Evolutionary conservation across 2,888 invertebrate genomes (phyloP).

Genomic region (Drosophila trichaetosa): DNA sequence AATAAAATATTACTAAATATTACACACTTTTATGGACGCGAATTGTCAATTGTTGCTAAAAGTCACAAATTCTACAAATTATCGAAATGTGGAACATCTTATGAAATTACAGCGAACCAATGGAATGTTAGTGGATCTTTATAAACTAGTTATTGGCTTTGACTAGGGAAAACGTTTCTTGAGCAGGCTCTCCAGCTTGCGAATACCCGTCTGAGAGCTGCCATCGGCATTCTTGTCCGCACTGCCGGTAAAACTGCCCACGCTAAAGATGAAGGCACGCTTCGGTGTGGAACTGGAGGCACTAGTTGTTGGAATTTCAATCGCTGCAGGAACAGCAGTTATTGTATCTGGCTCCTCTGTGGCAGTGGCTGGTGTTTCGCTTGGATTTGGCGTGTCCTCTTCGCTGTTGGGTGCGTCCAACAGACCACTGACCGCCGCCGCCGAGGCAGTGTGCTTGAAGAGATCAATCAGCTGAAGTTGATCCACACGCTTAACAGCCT

Average conservation of each 20-base stretch:
- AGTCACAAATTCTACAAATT: neutral
- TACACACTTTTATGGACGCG: neutral
- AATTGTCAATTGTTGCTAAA: slow-evolving; percentile 10
- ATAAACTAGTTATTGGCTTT: slow-evolving; percentile 16
- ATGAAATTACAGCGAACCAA: slow-evolving; percentile 23
- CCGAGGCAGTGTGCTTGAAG: slow-evolving; percentile 85
- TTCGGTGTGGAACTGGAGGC: slow-evolving; percentile 77
- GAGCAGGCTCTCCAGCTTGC: slow-evolving; percentile 86
- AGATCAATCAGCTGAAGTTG: slow-evolving; percentile 87
- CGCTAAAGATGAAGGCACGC: slow-evolving; percentile 83
- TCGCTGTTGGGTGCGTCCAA: slow-evolving; percentile 42
- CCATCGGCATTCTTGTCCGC: slow-evolving; percentile 77
- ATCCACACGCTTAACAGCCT: slow-evolving; percentile 89
- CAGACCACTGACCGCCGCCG: slow-evolving; percentile 71
- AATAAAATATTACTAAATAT: slow-evolving; percentile 9
- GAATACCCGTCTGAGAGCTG: slow-evolving; percentile 83
- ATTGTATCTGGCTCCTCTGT: slow-evolving; percentile 39
- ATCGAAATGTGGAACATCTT: neutral
- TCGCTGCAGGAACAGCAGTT: slow-evolving; percentile 13
- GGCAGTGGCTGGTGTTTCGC: slow-evolving; percentile 6
- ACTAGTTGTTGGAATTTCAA: slow-evolving; percentile 39
- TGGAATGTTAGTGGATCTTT: slow-evolving; percentile 52
- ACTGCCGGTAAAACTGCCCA: slow-evolving; percentile 81
- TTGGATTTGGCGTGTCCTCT: slow-evolving; percentile 43
- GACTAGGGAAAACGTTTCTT: slow-evolving; percentile 86